Evolutionary conservation across 2,888 invertebrate species (phyloP), one percentile per base, ranked within the genome.

Genomic region (Mimachlamys varia): DNA sequence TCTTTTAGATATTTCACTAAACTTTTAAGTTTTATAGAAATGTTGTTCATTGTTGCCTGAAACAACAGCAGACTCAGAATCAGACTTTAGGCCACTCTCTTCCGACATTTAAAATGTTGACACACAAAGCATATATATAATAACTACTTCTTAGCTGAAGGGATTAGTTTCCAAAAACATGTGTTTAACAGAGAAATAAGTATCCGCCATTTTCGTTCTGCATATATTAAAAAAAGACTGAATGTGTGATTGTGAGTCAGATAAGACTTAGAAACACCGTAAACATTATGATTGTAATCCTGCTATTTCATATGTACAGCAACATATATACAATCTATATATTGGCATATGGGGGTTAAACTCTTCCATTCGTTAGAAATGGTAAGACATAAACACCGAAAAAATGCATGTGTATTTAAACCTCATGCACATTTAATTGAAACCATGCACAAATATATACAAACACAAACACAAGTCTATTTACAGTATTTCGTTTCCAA

Each of bases 401-500:
- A 76, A 44, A 44, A 44, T 7, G 7, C 1, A 27, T 33, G 3
- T 27, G 76, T 33, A 17, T 53, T 53, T 0, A 15, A 62, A 62
- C 7, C n/a, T n/a, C 15, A 19, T 27, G n/a, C 22, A 19, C 12
- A 19, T 19, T n/a, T 17, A 62, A n/a, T 62, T 62, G 10, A 62
- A 62, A 76, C 33, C 33, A 15, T 19, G 5, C 0, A 76, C 76
- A 76, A 10, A 33, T 76, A 76, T 76, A 7, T 76, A 76, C 76
- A 76, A 19, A 76, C 5, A 76, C 76, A 33, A 76, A 76, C 76
- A 76, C 27, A 76, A 33, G 27, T 76, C 33, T 76, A 76, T 76
- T 2, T 76, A 76, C 76, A 76, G 33, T 76, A 76, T 76, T 76
- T 76, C 76, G 76, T 76, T 76, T 76, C 76, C 76, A 76, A 76